phyloP scores from a whole-genome alignment of 2,888 invertebrate genomes.

The Apamea crenata region DNA sequence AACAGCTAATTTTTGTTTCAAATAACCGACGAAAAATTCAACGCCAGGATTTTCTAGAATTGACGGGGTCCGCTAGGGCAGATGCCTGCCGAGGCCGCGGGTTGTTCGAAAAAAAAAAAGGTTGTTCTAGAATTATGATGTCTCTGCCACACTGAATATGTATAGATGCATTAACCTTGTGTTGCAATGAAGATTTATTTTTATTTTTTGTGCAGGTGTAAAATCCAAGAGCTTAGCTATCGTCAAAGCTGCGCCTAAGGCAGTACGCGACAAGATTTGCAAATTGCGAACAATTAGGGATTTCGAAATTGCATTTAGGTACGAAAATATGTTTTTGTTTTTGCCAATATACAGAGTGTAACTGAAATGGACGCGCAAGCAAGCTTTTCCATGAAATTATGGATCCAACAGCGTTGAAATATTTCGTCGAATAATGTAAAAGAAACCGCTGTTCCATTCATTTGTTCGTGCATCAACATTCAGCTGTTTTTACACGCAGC shows the following conservation, averaged over 20 bases:
- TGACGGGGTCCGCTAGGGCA: too few relatives aligned
- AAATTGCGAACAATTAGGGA: constrained; percentile 81
- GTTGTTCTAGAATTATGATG: not conserved
- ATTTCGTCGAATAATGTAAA: not conserved
- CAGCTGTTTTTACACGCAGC: not conserved
- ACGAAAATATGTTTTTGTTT: not conserved
- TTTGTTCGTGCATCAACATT: not conserved
- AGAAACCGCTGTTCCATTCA: not conserved
- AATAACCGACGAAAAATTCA: not conserved
- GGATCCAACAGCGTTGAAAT: not conserved
- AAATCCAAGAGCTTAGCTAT: constrained; percentile 77
- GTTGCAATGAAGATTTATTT: not conserved
- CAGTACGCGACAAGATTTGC: constrained; percentile 78
- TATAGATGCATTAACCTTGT: not conserved
- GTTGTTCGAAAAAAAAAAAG: too few relatives aligned
- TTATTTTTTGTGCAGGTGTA: constrained; percentile 72
- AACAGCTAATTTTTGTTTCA: not conserved
- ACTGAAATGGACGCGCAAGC: not conserved
- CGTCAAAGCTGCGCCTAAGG: constrained; percentile 80
- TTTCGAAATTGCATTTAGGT: constrained; percentile 81
- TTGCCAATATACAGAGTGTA: not conserved
- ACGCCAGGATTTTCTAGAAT: not conserved
- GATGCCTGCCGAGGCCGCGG: too few relatives aligned
- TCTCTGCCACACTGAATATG: not conserved
- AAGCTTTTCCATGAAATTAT: not conserved